Evolutionary conservation across 2,888 invertebrate genomes (phyloP), one percentile per base, ranked within the genome.

Genomic region (Lysandra coridon): DNA sequence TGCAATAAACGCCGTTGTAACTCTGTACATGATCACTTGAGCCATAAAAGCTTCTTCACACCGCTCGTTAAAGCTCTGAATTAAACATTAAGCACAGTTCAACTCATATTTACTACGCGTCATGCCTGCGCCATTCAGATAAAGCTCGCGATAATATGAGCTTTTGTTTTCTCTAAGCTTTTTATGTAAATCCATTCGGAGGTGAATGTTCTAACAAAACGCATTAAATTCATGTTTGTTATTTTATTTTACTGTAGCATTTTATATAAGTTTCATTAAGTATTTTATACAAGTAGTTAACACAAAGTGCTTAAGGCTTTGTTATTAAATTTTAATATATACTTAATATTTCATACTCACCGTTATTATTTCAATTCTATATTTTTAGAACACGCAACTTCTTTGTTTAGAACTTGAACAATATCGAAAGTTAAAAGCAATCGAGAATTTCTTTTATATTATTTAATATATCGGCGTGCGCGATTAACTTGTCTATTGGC

Each of bases 21-120:
- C 12, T 75, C 23, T 23, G 44, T 30, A 49, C 75, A 75, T 49
- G 49, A 75, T 33, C 74, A 44, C 74, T 75, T 75, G 49, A 75
- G 44, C 44, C 30, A 49, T 53, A 53, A 57, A 76, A 76, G 33
- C 76, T 53, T 30, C 75, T 76, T 57, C 53, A 57, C 44, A 44
- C 74, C 74, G 74, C 57, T 76, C 53, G 53, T 76, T 76, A 76
- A 57, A 76, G 33, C 57, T 57, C 53, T 33, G 44, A 44, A 75
- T 75, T 75, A 75, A 49, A 75, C 75, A 75, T 44, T 75, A 75
- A 23, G 75, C 75, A 75, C 49, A 75, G 44, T 75, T 75, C 44
- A 44, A 49, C 44, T 75, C 75, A 75, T 44, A 75, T 49, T 75
- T 75, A 75, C 49, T 49, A 75, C 75, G 49, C 75, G 75, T 75